phyloP scores from a whole-genome alignment of 2,797 vertebrate species.

The Melopsittacus undulatus region DNA sequence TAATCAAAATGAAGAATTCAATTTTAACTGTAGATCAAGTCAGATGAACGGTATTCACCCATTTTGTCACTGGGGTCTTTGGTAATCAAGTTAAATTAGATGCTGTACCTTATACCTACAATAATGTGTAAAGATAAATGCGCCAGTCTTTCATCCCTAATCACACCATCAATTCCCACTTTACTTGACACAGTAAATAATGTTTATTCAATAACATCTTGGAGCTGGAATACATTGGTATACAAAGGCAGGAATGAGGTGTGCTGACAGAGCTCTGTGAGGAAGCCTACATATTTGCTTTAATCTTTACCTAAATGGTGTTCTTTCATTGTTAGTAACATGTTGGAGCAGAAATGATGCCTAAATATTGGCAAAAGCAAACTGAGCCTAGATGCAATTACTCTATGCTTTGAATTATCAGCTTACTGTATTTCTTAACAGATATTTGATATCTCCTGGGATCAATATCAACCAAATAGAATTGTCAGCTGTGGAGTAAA shows the following conservation, averaged over 20 bases:
- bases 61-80: background rate
- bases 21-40: background rate
- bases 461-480: conserved; percentile 86
- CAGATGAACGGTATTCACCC: background rate
- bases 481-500: conserved; percentile 97
- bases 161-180: background rate
- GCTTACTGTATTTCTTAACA: conserved; percentile 73
- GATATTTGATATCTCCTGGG: conserved; percentile 98
- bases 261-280: background rate
- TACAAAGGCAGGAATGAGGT: background rate
- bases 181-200: background rate
- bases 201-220: background rate
- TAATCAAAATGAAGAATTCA: too few relatives aligned
- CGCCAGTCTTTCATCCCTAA: background rate
- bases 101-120: background rate
- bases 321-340: background rate
- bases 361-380: background rate
- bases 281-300: background rate
- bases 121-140: background rate
- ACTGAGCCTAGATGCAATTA: background rate
- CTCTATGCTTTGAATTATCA: background rate
- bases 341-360: background rate
- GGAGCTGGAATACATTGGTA: background rate
- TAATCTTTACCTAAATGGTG: background rate
- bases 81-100: background rate